phyloP scores from a whole-genome alignment of 2,113 vertebrate species.

The Mobula birostris region DNA sequence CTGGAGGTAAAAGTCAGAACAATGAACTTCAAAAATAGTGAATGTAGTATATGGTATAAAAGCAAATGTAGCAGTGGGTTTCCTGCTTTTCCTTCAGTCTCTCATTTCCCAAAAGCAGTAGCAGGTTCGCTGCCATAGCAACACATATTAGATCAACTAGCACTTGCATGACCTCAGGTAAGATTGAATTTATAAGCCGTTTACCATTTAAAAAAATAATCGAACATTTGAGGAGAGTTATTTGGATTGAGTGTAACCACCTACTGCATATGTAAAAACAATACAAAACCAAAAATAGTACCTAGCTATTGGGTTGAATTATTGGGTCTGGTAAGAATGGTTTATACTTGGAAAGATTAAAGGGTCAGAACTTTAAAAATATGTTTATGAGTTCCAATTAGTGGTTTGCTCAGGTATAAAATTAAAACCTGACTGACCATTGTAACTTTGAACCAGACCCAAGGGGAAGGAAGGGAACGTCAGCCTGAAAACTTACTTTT shows the following conservation, averaged over 20 bases:
- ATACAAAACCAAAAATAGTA: too few species aligned
- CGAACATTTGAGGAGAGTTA: too few species aligned
- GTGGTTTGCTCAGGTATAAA: too few species aligned
- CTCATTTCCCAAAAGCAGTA: not conserved
- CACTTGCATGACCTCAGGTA: constrained; percentile 2
- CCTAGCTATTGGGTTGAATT: not conserved
- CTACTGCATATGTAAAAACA: not conserved
- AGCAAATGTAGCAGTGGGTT: not conserved
- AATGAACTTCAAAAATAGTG: not conserved
- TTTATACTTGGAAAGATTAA: not conserved
- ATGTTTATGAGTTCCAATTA: too few species aligned
- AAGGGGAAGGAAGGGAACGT: too few species aligned
- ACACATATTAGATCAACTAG: constrained; percentile 21
- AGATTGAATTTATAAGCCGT: constrained; percentile 9
- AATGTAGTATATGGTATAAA: not conserved
- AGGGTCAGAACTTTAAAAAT: not conserved
- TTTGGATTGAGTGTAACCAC: not conserved
- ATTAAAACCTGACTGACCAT: too few species aligned
- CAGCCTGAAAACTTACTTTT: too few species aligned
- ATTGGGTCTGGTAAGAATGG: not conserved
- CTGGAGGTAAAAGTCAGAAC: not conserved
- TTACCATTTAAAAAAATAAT: not conserved
- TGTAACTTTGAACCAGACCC: too few species aligned
- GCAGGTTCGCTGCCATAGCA: constrained; percentile 26
- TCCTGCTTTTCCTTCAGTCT: not conserved